Base-by-base conservation (phyloP, 2,113 vertebrate species). In the Salvator merianae region DNA sequence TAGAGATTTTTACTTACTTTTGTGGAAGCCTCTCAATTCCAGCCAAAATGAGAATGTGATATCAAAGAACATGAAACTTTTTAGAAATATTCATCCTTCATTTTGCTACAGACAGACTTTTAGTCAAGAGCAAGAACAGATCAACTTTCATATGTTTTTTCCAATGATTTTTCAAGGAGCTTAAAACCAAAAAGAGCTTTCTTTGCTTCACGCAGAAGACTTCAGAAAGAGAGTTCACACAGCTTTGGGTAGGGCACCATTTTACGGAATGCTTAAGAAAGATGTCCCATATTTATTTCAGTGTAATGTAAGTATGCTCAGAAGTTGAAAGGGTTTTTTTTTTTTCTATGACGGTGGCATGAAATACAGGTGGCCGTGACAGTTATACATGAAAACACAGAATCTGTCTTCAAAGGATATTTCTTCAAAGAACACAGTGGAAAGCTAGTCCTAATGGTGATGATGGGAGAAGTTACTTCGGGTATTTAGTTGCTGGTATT, bases 331-430 rank as follows among this genome's bases (percentile, higher is more conserved):
- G 81, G 16, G 47, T 34, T 8, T 81, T 53, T 71, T 55, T 32
- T 65, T 74, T 62, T 73, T 72, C 50, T 22, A n/a, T 34, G 22
- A 55, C 66, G 59, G 18, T 59, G 14, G 80, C 80, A 82, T 53
- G 14, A 62, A 59, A 82, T 81, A 59, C 69, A 82, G 80, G 53
- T 83, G 81, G 55, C 81, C 63, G 36, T 47, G 59, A 34, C 55
- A 32, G 71, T 71, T 81, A 65, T 16, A 7, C 70, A 63, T 53
- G 72, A 50, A 82, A 36, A 62, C 10, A 3, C 26, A 62, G 26
- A 12, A 62, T 10, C 50, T 40, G 22, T 59, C 76, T 62, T 62
- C 76, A 77, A 77, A 77, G 34, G 5, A 77, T 14, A 30, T 36
- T n/a, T 43, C 70, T 82, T 62, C 70, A 65, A 83, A 83, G 59